Conservation (phyloP, 2,888 invertebrate species). For the Archips xylosteana region DNA sequence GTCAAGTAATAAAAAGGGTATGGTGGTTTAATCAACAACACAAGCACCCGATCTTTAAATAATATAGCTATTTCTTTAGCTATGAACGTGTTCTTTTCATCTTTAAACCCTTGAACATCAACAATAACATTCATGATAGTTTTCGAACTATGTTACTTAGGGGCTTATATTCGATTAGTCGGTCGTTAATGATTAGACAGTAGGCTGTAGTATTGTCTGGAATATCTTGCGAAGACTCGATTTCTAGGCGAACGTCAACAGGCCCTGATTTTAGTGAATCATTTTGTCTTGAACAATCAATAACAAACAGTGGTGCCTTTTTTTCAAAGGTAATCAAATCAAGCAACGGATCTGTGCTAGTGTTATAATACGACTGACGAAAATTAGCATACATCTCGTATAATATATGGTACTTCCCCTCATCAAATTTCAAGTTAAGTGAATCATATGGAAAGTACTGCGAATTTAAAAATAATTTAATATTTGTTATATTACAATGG, state of each 20-base stretch:
- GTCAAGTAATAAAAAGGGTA: constrained; percentile 44
- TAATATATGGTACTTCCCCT: constrained; percentile 48
- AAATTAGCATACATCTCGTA: constrained; percentile 40
- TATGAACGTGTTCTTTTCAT: constrained; percentile 29
- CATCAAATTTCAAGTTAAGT: constrained; percentile 46
- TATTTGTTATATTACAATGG: too few species aligned
- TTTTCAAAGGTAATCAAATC: constrained; percentile 44
- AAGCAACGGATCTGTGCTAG: constrained; percentile 45
- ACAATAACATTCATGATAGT: constrained; percentile 43
- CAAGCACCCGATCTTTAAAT: constrained; percentile 9
- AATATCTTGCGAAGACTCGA: constrained; percentile 45
- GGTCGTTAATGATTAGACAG: constrained; percentile 50
- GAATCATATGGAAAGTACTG: constrained; percentile 52
- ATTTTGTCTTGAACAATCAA: constrained; percentile 50
- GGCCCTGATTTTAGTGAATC: constrained; percentile 49
- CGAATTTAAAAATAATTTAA: constrained; percentile 45
- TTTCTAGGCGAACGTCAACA: constrained; percentile 49
- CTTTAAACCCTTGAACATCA: constrained; percentile 45
- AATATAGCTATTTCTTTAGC: constrained; percentile 47
- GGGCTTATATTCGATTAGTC: constrained; percentile 47
- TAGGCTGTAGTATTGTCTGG: constrained; percentile 48
- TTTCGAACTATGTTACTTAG: constrained; percentile 46
- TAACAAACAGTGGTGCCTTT: constrained; percentile 47
- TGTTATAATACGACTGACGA: constrained; percentile 27
- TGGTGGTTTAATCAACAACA: constrained; percentile 40